Evolutionary conservation across 2,888 invertebrate species (phyloP), one percentile per base, ranked within the genome.

Genomic region (Archips xylosteana): DNA sequence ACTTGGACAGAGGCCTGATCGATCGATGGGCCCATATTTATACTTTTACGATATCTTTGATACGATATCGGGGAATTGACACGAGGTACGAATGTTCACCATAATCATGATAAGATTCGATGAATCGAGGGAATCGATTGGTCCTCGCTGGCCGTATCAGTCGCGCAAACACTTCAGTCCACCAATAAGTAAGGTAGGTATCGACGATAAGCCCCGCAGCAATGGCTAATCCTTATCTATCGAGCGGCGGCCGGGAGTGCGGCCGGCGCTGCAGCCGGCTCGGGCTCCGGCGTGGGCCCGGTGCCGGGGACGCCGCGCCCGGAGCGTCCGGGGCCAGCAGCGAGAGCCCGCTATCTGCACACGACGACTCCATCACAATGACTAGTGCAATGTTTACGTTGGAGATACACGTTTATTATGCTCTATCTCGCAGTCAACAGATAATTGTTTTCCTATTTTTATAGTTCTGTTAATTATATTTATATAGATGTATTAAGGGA

Each of bases 21-120:
- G 94, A 94, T 94, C 89, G 92, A 94, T 92, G 93, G 92, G 88
- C 94, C 82, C 92, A 92, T 94, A 94, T 94, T 93, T 94, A 94
- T 94, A 94, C 93, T 89, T 92, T 94, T 91, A 91, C 90, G 88
- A 91, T 92, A 93, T 94, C 94, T 92, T 85, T 83, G 93, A 94
- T 94, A 94, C 84, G 89, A 89, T 94, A 94, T 94, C 94, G 84
- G 91, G 85, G 83, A 85, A 87, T 84, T 84, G 90, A 88, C 92
- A 87, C 91, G 89, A 91, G 89, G 90, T 89, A 87, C 87, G 83
- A 89, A 89, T 87, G 90, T 93, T 89, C 93, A 92, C 92, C 92
- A 91, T 92, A 89, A 92, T 91, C 80, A 81, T 87, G 94, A 94
- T 94, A 94, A 94, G 91, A 92, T 92, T 91, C 78, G 82, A 84